Base-by-base conservation (phyloP, 2,113 vertebrate genomes). In the Macroglossus sobrinus region DNA sequence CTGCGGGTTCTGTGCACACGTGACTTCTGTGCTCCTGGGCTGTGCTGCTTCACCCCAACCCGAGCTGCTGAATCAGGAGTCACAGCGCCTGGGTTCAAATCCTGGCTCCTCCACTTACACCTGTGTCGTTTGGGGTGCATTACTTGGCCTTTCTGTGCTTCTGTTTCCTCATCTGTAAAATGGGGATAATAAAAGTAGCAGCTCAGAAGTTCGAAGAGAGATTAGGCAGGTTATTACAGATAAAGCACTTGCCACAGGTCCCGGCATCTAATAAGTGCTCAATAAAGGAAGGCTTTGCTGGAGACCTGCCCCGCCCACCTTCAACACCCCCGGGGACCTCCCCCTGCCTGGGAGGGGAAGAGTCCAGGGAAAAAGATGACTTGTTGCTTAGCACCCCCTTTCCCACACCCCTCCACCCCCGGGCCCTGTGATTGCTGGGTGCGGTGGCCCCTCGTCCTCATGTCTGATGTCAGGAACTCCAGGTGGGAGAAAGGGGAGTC, bases 391-490 rank as follows among this genome's bases (percentile, higher is more conserved):
- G 38, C 50, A 22, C 30, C 26, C 45, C 33, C 55, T 43, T 7
- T 7, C 43, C 43, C 43, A 7, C 43, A 43, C 13, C 47, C 13
- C 47, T 1, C 47, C 13, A 0, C 43, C 11, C 14, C n/a, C 12
- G 18, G 81, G 63, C 24, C 53, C 12, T 13, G 72, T 43, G 53
- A 12, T 45, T 76, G 68, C 69, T 33, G 59, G 28, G 8, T 11
- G 8, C 1, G 9, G 85, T 38, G 69, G 88, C 59, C 86, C 74
- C 30, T 45, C 40, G 47, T 15, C 22, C 10, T 4, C 33, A 3
- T 2, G 30, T 84, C 0, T 0, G 47, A 50, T 50, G 45, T 57
- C 91, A 4, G 30, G 0, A 0, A 74, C 72, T 16, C 55, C 35
- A 96, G 69, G 82, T 59, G 30, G 2, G 0, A 40, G 94, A 93